A percentile compares a stretch with the other conserved stretches of the same genome.
Evolutionary conservation across 2,797 vertebrate genomes (phyloP).

Genomic region (Chiloscyllium punctatum): DNA sequence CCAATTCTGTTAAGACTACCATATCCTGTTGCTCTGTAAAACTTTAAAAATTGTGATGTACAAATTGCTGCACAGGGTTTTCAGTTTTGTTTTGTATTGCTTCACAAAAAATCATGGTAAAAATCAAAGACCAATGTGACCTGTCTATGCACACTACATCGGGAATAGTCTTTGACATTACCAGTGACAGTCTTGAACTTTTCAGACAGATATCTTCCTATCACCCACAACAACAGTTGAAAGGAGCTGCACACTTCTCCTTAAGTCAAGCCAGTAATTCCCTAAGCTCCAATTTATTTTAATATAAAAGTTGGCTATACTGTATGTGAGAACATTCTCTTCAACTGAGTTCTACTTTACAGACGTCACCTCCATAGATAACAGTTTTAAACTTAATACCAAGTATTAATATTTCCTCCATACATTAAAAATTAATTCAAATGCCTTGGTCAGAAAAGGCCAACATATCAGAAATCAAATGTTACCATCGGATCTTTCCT

Average conservation of each 20-base stretch:
- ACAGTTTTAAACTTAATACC: background rate
- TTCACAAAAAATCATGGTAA: background rate
- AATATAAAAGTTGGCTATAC: background rate
- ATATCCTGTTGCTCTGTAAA: background rate
- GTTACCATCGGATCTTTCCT: background rate
- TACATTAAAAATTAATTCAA: background rate
- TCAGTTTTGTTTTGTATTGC: slow-evolving; percentile 1
- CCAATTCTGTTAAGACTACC: background rate
- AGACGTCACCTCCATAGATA: background rate
- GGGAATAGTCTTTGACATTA: slow-evolving; percentile 66
- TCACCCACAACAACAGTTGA: slow-evolving; percentile 53
- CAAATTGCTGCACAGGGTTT: background rate
- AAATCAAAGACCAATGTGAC: background rate
- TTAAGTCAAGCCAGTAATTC: slow-evolving; percentile 46
- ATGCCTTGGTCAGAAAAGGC: background rate
- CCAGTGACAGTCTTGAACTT: slow-evolving; percentile 94
- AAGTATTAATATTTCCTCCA: background rate
- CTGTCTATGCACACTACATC: background rate
- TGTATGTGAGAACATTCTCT: background rate
- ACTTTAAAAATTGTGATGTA: background rate
- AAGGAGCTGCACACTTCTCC: slow-evolving; percentile 49
- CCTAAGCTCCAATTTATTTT: slow-evolving; percentile 43
- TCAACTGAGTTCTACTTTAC: background rate
- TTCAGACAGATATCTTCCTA: slow-evolving; percentile 70
- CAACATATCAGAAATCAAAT: background rate